Percentiles rank a stretch among this genome's conserved stretches.
phyloP scores from a whole-genome alignment of 2,113 vertebrate genomes.

The Microcebus jonahi region DNA sequence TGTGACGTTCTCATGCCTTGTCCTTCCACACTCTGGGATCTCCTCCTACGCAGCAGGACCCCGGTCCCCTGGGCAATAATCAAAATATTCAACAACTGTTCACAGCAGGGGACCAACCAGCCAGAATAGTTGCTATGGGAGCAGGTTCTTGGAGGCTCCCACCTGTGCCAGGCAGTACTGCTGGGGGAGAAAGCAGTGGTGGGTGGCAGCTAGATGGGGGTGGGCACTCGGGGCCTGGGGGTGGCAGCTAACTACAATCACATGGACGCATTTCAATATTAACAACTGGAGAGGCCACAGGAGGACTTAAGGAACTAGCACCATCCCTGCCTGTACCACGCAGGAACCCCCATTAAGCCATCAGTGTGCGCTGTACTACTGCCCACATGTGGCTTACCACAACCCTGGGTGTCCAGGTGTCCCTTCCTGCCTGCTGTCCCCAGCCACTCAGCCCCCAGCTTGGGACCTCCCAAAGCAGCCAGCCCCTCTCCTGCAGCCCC shows the following conservation, averaged over 20 bases:
- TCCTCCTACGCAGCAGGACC: not conserved
- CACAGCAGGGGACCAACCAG: not conserved
- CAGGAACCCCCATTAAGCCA: not conserved
- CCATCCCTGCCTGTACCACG: too few relatives aligned
- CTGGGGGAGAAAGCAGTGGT: not conserved
- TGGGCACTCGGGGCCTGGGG: not conserved
- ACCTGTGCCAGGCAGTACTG: not conserved
- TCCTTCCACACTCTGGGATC: not conserved
- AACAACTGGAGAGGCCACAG: not conserved
- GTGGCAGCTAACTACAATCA: not conserved
- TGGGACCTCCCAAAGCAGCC: not conserved
- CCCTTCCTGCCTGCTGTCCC: rapidly evolving
- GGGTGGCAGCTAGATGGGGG: not conserved
- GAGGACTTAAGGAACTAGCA: not conserved
- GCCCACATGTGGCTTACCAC: not conserved
- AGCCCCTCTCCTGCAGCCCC: not conserved
- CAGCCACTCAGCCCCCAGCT: not conserved
- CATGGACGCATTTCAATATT: not conserved
- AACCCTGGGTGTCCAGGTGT: not conserved
- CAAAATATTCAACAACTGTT: not conserved
- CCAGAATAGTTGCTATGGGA: not conserved
- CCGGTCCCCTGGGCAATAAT: not conserved
- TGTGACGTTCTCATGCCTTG: not conserved
- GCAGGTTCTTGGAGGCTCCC: not conserved
- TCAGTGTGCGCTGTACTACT: rapidly evolving